A percentile compares a stretch with the other conserved stretches of the same genome.
phyloP scores from a whole-genome alignment of 2,113 vertebrate genomes.

The Parus major region DNA sequence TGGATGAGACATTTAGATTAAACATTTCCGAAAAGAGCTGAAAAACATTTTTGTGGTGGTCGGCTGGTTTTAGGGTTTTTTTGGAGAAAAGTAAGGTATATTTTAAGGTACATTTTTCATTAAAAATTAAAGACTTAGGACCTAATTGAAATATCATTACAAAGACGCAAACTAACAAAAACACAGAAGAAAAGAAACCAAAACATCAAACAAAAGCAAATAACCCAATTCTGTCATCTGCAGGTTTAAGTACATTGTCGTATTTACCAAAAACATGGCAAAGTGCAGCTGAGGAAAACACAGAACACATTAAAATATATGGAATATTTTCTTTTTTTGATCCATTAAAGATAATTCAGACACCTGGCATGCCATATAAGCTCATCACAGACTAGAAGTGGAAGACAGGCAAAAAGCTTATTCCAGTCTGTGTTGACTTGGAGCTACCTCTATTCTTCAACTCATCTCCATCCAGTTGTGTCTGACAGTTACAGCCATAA shows the following conservation, averaged over 20 bases:
- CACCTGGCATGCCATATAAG: background rate
- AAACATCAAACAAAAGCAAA: background rate
- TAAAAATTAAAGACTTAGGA: background rate
- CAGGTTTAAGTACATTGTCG: accelerated
- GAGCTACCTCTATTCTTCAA: background rate
- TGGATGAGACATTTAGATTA: background rate
- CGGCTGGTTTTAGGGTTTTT: background rate
- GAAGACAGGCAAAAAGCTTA: background rate
- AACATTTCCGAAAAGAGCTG: background rate
- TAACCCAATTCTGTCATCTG: accelerated
- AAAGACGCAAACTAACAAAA: background rate
- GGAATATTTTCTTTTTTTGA: background rate
- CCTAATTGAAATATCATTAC: background rate
- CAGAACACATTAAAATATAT: background rate
- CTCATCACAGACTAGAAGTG: background rate
- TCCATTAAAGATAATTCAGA: background rate
- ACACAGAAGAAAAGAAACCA: accelerated
- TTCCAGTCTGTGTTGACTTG: background rate
- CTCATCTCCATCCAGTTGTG: accelerated
- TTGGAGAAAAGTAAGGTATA: background rate
- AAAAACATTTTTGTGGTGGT: background rate
- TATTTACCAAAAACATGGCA: background rate
- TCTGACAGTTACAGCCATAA: background rate
- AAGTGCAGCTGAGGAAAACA: background rate
- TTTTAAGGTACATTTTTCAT: background rate